phyloP scores from a whole-genome alignment of 2,797 vertebrate species.

The Clarias pachynema region DNA sequence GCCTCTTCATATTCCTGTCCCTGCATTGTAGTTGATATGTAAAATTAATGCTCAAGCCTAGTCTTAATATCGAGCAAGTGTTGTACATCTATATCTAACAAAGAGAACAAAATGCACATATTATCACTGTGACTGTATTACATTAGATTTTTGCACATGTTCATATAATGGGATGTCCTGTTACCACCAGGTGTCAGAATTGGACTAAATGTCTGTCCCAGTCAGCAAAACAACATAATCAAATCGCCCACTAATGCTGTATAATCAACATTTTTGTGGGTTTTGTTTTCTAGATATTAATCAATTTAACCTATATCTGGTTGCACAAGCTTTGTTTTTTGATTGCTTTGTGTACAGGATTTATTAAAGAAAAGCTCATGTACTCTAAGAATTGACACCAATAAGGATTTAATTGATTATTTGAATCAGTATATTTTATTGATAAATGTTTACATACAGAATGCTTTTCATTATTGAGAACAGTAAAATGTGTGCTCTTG shows the following conservation, averaged over 20 bases:
- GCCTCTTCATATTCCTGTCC: background rate
- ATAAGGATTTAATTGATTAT: background rate
- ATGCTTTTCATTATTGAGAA: background rate
- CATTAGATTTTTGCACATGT: background rate
- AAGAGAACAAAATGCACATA: background rate
- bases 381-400: background rate
- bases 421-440: background rate
- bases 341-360: background rate
- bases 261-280: background rate
- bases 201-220: background rate
- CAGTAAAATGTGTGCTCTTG: background rate
- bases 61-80: background rate
- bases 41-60: background rate
- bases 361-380: background rate
- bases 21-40: background rate
- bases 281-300: background rate
- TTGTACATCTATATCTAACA: background rate
- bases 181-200: constrained; percentile 42
- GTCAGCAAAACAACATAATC: background rate
- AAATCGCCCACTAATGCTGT: background rate
- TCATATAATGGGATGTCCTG: background rate
- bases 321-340: background rate
- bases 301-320: background rate
- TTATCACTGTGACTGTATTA: background rate
- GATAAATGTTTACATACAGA: background rate